Evolutionary conservation across 1,140 invertebrate species (phyloP).

Genomic region (Zaprionus nigranus): DNA sequence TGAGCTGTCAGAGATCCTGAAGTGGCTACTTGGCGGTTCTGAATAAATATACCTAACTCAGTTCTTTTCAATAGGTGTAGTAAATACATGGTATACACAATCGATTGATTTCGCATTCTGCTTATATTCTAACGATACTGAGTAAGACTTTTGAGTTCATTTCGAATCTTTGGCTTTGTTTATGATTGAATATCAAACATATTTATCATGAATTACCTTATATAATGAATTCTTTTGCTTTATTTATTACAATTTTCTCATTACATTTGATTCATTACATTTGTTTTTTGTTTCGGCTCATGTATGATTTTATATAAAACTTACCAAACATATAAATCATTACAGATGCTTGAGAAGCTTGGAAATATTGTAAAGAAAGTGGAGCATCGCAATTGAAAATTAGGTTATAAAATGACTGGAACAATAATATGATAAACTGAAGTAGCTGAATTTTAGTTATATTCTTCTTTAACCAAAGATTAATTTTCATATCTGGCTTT

Average conservation of each 20-base stretch:
- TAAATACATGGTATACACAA: neutral
- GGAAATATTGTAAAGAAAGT: conserved; percentile 86
- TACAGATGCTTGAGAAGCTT: conserved; percentile 40
- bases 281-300: conserved; percentile 3
- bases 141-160: neutral
- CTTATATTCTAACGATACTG: neutral
- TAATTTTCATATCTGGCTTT: conserved; percentile 87
- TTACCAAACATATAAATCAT: conserved; percentile 92
- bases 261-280: neutral
- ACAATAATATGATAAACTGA: conserved; percentile 89
- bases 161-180: too few species aligned
- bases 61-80: too few species aligned
- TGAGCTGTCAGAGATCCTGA: too few species aligned
- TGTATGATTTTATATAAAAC: conserved; percentile 87
- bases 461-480: conserved; percentile 93
- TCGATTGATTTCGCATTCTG: neutral
- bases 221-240: too few species aligned
- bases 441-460: conserved; percentile 91
- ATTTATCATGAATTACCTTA: too few species aligned
- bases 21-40: too few species aligned
- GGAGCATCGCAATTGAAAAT: conserved; percentile 89
- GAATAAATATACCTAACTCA: neutral
- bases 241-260: too few species aligned
- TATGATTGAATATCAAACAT: too few species aligned
- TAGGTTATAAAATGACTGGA: conserved; percentile 87